Evolutionary conservation across 1,140 invertebrate genomes (phyloP), one percentile per base, ranked within the genome.

Genomic region (Coenobita brevimanus): DNA sequence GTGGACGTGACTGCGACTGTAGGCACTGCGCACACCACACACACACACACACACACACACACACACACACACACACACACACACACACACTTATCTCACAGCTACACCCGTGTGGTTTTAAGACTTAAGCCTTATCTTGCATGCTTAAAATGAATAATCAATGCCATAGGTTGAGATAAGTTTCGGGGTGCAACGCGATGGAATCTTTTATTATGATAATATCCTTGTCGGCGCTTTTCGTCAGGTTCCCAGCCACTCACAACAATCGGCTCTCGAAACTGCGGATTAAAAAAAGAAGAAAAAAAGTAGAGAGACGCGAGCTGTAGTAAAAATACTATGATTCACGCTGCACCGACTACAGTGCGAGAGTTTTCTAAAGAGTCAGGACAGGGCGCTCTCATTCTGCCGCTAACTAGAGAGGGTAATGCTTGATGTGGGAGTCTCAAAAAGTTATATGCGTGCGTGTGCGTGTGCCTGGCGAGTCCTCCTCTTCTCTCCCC

Each of bases 121-220:
- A 43, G 69, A 75, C 36, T 76, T 76, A 64, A 76, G 73, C 73
- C 73, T 76, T 85, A 85, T 85, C 82, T 85, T 85, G 54, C 71
- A 85, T 76, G 73, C 71, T 85, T 85, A 75, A 76, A 85, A 85
- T 85, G 82, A 85, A 76, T 85, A 75, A 85, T 85, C 71, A 76
- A 76, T 76, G 82, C 43, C 60, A 33, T 62, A 75, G 24, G 69
- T 78, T 76, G 54, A 64, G 82, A 85, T 76, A 85, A 76, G 82
- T 85, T 85, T 54, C 60, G 36, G 71, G 57, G 50, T 41, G 71
- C 54, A 62, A 76, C 41, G 71, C 41, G 82, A 71, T n/a, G 54
- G 15, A 43, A 76, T 33, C 54, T 41, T 85, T 85, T 85, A 60
- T 85, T 85, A 85, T 85, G 71, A 85, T 85, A 85, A 85, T 85